These are phyloP conservation scores for Panagrolaimus sp. DNA, from an alignment of 1,140 invertebrate genomes.

Conservation along the genomic window DNA sequence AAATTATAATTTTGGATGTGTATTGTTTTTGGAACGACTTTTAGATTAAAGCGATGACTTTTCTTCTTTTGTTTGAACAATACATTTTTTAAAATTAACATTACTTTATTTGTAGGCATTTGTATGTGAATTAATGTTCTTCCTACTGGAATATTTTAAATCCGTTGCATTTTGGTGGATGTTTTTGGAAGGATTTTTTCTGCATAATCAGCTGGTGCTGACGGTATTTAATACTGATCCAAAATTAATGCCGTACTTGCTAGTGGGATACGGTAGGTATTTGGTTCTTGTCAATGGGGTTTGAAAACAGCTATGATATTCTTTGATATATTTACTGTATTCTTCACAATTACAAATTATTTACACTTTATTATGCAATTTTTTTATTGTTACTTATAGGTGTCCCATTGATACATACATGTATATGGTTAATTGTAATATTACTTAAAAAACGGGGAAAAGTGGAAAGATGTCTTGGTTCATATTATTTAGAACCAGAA, in stretches of 20 bases:
- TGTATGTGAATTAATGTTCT: slow-evolving; percentile 72
- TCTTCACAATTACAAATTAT: too few species aligned
- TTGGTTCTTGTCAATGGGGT: not conserved
- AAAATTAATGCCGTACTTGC: slow-evolving; percentile 68
- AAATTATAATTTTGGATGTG: too few species aligned
- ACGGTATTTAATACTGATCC: slow-evolving; percentile 73
- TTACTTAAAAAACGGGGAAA: slow-evolving; percentile 52
- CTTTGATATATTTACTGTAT: too few species aligned
- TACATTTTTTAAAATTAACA: not conserved
- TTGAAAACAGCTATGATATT: too few species aligned
- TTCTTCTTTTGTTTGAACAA: slow-evolving; percentile 46
- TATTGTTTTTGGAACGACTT: not conserved
- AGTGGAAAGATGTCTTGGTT: slow-evolving; percentile 53
- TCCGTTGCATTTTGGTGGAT: slow-evolving; percentile 90
- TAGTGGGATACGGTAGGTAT: slow-evolving; percentile 71
- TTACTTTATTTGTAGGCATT: slow-evolving; percentile 65
- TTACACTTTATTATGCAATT: slow-evolving; percentile 6
- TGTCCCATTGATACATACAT: slow-evolving; percentile 51
- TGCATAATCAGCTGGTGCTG: slow-evolving; percentile 75
- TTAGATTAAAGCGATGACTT: slow-evolving; percentile 14
- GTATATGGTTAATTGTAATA: slow-evolving; percentile 48
- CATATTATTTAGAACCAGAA: slow-evolving; percentile 55
- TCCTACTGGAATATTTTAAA: slow-evolving; percentile 75
- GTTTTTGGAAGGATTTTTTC: slow-evolving; percentile 81
- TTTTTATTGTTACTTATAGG: slow-evolving; percentile 27